phyloP scores from a whole-genome alignment of 1,140 invertebrate genomes.

The Papilio aristodemus region DNA sequence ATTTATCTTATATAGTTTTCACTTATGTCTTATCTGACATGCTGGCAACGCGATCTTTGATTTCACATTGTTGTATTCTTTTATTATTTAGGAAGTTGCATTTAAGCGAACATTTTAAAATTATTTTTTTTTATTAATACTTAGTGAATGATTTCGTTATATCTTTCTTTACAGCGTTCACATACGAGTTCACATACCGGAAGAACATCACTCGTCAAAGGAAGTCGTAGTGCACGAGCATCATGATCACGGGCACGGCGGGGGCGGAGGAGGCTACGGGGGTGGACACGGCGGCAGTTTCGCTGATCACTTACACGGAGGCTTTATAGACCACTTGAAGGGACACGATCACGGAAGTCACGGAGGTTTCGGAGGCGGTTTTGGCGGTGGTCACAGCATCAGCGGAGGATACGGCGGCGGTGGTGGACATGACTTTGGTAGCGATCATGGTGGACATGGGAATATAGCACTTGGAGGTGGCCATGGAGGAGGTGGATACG shows the following conservation, averaged over 20 bases:
- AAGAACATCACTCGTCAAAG: slow-evolving; percentile 63
- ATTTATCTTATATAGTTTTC: slow-evolving; percentile 58
- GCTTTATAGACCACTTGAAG: slow-evolving; percentile 43
- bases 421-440: slow-evolving; percentile 39
- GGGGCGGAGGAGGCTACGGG: slow-evolving; percentile 40
- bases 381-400: slow-evolving; percentile 40
- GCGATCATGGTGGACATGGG: slow-evolving; percentile 38
- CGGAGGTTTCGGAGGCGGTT: slow-evolving; percentile 41
- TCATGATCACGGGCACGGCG: slow-evolving; percentile 55
- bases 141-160: background rate
- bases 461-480: slow-evolving; percentile 37
- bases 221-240: slow-evolving; percentile 68
- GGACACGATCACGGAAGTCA: slow-evolving; percentile 37
- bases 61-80: slow-evolving; percentile 37
- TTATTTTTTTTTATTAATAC: background rate
- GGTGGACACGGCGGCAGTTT: slow-evolving; percentile 40
- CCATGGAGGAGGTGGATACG: slow-evolving; percentile 41
- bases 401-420: slow-evolving; percentile 40
- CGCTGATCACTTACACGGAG: slow-evolving; percentile 41
- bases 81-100: background rate
- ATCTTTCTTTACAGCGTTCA: slow-evolving; percentile 65
- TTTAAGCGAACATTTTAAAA: background rate
- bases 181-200: slow-evolving; percentile 71
- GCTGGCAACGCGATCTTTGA: slow-evolving; percentile 57
- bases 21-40: slow-evolving; percentile 51